phyloP scores from a whole-genome alignment of 2,888 invertebrate genomes.

The Drosophila paramelanica region DNA sequence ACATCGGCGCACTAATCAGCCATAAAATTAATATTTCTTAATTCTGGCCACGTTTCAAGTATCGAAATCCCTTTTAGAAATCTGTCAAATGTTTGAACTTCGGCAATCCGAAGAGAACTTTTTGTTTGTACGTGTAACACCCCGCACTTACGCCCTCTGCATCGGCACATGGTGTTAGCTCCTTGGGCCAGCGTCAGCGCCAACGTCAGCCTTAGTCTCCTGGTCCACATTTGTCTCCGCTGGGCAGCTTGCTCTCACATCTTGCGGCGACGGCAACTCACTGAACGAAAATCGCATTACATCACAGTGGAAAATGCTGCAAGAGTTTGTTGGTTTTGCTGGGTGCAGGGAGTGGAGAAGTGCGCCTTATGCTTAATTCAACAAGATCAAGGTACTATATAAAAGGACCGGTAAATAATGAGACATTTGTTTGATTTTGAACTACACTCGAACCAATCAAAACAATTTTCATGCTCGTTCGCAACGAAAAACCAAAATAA shows the following conservation, averaged over 20 bases:
- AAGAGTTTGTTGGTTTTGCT: background rate
- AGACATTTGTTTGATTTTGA: constrained; percentile 24
- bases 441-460: constrained; percentile 28
- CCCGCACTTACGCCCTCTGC: constrained; percentile 38
- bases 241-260: constrained; percentile 32
- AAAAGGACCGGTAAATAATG: background rate
- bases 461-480: constrained; percentile 41
- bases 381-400: background rate
- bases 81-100: background rate
- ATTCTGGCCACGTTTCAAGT: no score
- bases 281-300: constrained; percentile 30
- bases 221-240: constrained; percentile 38
- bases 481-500: constrained; percentile 48
- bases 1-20: no score
- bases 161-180: constrained; percentile 21
- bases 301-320: constrained; percentile 30
- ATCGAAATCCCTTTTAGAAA: background rate
- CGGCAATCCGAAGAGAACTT: background rate
- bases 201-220: constrained; percentile 15
- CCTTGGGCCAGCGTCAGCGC: constrained; percentile 32
- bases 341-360: background rate
- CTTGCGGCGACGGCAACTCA: background rate
- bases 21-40: no score
- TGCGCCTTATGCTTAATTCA: constrained; percentile 14
- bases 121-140: background rate